Base-by-base conservation (phyloP, 1,140 invertebrate genomes). In the Drosophila mojavensis region DNA sequence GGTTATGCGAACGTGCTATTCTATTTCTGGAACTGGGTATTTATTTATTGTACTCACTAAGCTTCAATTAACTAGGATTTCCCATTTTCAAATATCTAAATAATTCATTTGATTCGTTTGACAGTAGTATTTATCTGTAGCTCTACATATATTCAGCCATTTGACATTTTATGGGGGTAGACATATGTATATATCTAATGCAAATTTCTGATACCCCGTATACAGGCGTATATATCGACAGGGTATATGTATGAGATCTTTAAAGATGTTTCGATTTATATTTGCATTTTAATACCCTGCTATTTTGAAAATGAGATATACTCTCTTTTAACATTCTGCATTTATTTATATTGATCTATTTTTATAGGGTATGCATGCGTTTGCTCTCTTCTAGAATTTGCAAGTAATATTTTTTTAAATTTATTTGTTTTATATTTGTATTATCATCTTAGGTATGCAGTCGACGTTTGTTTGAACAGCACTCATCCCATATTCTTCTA, bases 371-470 rank as follows among this genome's bases (percentile, higher is more conserved):
- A 39, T 13, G 11, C 36, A 39, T 39, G 10, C 36, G 36, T 39
- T 10, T 39, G 36, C 7, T 39, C 11, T 10, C 3, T 11, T 7
- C 10, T 10, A 4, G 0, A 24, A 24, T 24, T 24, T 24, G 20
- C 20, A 2, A 3, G 20, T 24, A 24, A 30, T 30, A 30, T 30
- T 30, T 30, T 30, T 30, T 30, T 1, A 24, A 24, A 24, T 30
- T 30, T 30, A 30, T 30, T 30, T 33, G 28, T 30, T 30, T 36
- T 36, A 3, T 36, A 39, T 39, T 3, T 6, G 11, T 13, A 39
- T 11, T 0, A 39, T 39, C 36, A 39, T 39, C 10, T 36, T 50
- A 51, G 45, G 39, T 70, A 81, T 81, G 63, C 79, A 70, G 45
- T 24, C 24, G 70, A n/a, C 53, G 70, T 39, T 70, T 56, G 28